Base-by-base conservation (phyloP, 2,888 invertebrate species). In the Polymixis lichenea region DNA sequence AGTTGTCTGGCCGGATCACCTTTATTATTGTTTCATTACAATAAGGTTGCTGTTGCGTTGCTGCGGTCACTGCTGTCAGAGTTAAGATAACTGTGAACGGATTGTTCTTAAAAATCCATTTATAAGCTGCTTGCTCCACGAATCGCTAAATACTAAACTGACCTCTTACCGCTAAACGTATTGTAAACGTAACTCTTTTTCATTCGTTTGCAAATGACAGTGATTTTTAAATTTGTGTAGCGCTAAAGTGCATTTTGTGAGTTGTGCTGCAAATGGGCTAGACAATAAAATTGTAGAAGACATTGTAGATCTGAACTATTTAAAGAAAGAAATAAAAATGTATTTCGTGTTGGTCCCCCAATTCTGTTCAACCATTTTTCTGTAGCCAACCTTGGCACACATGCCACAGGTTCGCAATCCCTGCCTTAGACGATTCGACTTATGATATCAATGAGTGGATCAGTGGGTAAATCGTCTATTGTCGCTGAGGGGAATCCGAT, bases 371-470 rank as follows among this genome's bases (percentile, higher is more conserved):
- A 51, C 9, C 17, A 53, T 11, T 32, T 69, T 46, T 32, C 9
- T 11, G n/a, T 17, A 19, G n/a, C 3, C 9, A 56, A 46, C 15
- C 28, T 25, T 61, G 17, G 13, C 51, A 17, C 43, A 4, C 76
- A 53, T 61, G 32, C 53, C 61, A 69, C 70, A 77, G 53, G 76
- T 77, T 77, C 8, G 0, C 19, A 19, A 49, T 61, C 53, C 61
- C 76, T 61, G 72, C 77, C 67, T 51, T 67, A 76, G 80, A 80
- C 80, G 78, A 83, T 82, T 87, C 80, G 83, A 83, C 87, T 84
- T 86, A 86, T 82, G 84, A 86, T 87, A 87, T 86, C 84, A 73
- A 64, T 79, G 82, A 85, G 84, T 82, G 82, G 88, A 89, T 88
- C 86, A 81, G 68, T 66, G 75, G 62, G 80, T 83, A 78, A 85